Conservation (phyloP, 2,113 vertebrate genomes). For the Ictalurus furcatus region DNA sequence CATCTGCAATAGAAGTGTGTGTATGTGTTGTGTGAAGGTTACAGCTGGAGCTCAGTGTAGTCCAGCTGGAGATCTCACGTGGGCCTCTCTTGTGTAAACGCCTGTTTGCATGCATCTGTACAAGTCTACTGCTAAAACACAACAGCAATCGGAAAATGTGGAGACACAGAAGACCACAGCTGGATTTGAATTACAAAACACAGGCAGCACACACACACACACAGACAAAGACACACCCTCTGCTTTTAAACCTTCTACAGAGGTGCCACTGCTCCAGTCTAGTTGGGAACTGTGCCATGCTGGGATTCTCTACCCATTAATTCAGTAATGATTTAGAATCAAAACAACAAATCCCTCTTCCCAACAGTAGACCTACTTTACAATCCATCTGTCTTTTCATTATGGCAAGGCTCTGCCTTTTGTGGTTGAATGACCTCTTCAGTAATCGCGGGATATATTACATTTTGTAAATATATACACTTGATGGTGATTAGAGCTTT, state of each 20-base stretch:
- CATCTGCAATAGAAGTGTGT: conserved; percentile 31
- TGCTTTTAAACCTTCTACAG: neutral
- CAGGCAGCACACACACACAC: neutral
- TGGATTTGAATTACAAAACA: conserved; percentile 30
- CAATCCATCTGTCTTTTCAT: neutral
- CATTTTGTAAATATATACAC: neutral
- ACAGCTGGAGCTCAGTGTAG: conserved; percentile 6
- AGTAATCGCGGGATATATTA: neutral
- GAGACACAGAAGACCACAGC: conserved; percentile 5
- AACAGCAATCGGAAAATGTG: neutral
- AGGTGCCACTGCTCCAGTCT: neutral
- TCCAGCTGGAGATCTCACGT: conserved; percentile 16
- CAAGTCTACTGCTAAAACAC: neutral
- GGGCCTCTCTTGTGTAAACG: conserved; percentile 6
- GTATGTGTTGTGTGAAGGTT: conserved; percentile 14
- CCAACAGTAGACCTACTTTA: neutral
- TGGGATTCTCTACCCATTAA: neutral
- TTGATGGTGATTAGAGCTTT: neutral
- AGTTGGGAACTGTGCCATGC: neutral
- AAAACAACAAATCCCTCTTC: conserved; percentile 9
- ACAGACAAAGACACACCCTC: neutral
- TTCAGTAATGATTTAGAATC: neutral
- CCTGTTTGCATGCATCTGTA: neutral
- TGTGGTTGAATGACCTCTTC: neutral
- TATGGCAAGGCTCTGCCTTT: neutral